A percentile compares a stretch with the other conserved stretches of the same genome.
phyloP scores from a whole-genome alignment of 2,113 vertebrate species.

The Epinephelus moara region DNA sequence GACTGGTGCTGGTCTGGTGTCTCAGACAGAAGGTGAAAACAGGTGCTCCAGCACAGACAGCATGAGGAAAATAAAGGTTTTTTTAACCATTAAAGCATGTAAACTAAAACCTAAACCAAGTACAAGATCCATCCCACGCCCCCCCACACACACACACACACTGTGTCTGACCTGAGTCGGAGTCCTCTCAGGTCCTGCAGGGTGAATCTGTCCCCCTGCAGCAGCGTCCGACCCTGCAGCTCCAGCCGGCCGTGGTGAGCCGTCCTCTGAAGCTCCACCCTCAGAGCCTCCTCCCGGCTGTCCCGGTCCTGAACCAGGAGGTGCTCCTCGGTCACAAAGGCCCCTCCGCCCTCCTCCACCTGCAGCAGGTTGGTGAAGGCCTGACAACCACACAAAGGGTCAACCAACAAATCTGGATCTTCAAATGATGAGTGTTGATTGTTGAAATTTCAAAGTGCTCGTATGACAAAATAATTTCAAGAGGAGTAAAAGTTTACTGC shows the following conservation, averaged over 20 bases:
- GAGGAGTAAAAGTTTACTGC: no score
- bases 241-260: slow-evolving; percentile 68
- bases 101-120: no score
- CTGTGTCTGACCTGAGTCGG: slow-evolving; percentile 64
- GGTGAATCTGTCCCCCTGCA: slow-evolving; percentile 72
- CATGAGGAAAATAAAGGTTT: no score
- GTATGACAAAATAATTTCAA: no score
- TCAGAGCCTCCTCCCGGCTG: slow-evolving; percentile 75
- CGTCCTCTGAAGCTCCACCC: slow-evolving; percentile 66
- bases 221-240: slow-evolving; percentile 71
- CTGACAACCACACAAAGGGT: slow-evolving; percentile 55
- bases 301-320: slow-evolving; percentile 83
- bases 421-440: neutral
- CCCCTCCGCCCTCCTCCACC: slow-evolving; percentile 77
- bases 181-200: slow-evolving; percentile 74
- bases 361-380: slow-evolving; percentile 84
- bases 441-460: no score
- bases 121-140: no score
- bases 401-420: neutral
- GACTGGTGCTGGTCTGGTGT: no score
- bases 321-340: slow-evolving; percentile 81
- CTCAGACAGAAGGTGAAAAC: no score
- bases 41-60: no score
- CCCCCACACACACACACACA: neutral
- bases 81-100: no score